phyloP scores from a whole-genome alignment of 2,888 invertebrate genomes.

The Chloroclystis v-ata region DNA sequence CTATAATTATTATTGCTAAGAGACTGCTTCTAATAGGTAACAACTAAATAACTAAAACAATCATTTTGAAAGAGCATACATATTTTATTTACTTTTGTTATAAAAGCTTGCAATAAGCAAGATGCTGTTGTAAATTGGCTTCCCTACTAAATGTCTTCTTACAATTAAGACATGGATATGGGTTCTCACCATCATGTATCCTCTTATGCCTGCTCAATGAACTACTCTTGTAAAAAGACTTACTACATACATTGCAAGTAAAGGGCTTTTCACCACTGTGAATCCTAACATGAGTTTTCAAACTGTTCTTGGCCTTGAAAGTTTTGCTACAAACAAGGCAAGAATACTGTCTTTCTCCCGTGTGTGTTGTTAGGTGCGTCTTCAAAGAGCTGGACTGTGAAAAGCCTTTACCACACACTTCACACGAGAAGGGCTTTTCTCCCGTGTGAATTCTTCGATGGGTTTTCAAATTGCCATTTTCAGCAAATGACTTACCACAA shows the following conservation, averaged over 20 bases:
- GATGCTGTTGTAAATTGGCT: constrained; percentile 18
- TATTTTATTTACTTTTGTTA: no score
- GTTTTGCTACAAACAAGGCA: constrained; percentile 14
- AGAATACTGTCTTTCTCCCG: constrained; percentile 14
- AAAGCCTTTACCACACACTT: constrained; percentile 17
- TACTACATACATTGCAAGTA: constrained; percentile 15
- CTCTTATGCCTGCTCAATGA: constrained; percentile 15
- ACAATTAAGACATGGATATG: constrained; percentile 15
- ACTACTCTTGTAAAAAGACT: constrained; percentile 18
- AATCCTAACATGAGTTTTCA: constrained; percentile 19
- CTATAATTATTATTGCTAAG: no score
- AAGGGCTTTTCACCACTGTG: constrained; percentile 18
- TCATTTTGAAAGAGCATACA: no score
- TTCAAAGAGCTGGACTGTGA: constrained; percentile 15
- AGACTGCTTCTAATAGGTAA: no score
- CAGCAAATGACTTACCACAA: constrained; percentile 11
- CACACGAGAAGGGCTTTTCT: constrained; percentile 17
- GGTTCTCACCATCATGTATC: constrained; percentile 15
- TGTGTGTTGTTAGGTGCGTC: constrained; percentile 17
- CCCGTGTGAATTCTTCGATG: constrained; percentile 16
- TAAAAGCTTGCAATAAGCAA: constrained; percentile 14
- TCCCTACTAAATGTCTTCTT: constrained; percentile 17
- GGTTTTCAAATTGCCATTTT: constrained; percentile 16
- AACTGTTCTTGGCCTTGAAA: constrained; percentile 16
- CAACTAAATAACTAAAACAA: no score